Evolutionary conservation across 2,113 vertebrate species (phyloP), one percentile per base, ranked within the genome.

Genomic region (Gymnobelideus leadbeateri): DNA sequence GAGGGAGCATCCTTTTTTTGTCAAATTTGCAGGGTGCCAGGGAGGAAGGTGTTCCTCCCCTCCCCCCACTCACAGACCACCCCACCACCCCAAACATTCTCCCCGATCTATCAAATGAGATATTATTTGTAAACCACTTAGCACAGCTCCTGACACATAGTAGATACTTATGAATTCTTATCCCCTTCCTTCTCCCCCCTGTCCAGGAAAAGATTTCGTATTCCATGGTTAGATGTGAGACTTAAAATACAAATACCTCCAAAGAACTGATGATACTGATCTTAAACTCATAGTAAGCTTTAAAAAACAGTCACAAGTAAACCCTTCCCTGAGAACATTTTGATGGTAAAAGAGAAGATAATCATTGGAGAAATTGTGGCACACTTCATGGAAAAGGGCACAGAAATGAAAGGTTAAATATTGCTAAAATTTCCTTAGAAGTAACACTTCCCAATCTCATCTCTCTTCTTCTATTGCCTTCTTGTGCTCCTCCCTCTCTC

Each of bases 231-330:
- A 91, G 6, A 94, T 7, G 92, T 90, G 91, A 96, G 31, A 46
- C 43, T 57, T 94, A 19, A 95, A 92, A 54, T 95, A 89, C 84
- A 96, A 95, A 93, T 57, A 14, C 52, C 89, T 77, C 31, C 31
- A 51, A 94, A 95, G 90, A 25, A 94, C n/a, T 43, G 95, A 31
- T 43, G 95, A 31, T 11, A 91, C 68, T 91, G 68, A 92, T 91
- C 24, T 91, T 96, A 31, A 77, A 77, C 89, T 95, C 51, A 8
- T 28, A 68, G 93, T 43, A 91, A 12, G 84, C 7, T 14, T 77
- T 12, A 23, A 25, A 84, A 21, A 4, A 92, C 3, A 51, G 9
- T 43, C 43, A 92, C 51, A 4, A 52, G 19, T 54, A 61, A 94
- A 31, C 0, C 26, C 8, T 84, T 68, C 50, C 55, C 25, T 89